Evolutionary conservation across 2,113 vertebrate species (phyloP), one percentile per base, ranked within the genome.

Genomic region (Chamaetylas fuelleborni): DNA sequence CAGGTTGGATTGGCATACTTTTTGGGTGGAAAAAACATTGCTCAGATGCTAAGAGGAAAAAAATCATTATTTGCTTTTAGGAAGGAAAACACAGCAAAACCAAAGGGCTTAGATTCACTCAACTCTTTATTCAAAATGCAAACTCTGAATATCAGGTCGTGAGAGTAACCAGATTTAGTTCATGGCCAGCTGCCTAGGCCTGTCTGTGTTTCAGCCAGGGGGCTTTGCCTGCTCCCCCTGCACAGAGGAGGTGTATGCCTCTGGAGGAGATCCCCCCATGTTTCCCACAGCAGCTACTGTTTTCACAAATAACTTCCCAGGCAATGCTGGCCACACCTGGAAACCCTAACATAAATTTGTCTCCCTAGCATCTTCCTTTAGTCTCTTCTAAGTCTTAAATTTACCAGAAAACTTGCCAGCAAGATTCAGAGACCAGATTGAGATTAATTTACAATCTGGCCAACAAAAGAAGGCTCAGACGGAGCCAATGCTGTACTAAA

Each of bases 401-500:
- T 88, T 53, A 84, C 69, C 2, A 14, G 31, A 92, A 92, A 86
- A 86, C 40, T 88, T 96, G 60, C 79, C 69, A 80, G 69, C 28
- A 84, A 71, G 56, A 86, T 81, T 83, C 48, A 54, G 79, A 90
- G 90, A 81, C 76, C 86, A 95, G 87, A 96, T 33, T 95, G 95
- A 95, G 81, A 86, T 82, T 51, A 87, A 86, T 94, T 92, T 87
- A 91, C 96, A 92, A 74, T 90, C 45, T 96, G 92, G 89, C 81
- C 0, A 5, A 88, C 11, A 19, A 92, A 67, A 73, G 47, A 77
- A 93, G 54, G 58, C 81, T 95, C 74, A 90, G 79, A 48, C 0
- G 0, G 91, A 92, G 74, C 87, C 60, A 90, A 29, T 0, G 2
- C 71, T 95, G 95, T 82, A 70, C 96, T 96, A 85, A 96, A 96